A percentile compares a stretch with the other conserved stretches of the same genome.
Evolutionary conservation across 2,888 invertebrate genomes (phyloP).

Genomic region (Aelia acuminata): DNA sequence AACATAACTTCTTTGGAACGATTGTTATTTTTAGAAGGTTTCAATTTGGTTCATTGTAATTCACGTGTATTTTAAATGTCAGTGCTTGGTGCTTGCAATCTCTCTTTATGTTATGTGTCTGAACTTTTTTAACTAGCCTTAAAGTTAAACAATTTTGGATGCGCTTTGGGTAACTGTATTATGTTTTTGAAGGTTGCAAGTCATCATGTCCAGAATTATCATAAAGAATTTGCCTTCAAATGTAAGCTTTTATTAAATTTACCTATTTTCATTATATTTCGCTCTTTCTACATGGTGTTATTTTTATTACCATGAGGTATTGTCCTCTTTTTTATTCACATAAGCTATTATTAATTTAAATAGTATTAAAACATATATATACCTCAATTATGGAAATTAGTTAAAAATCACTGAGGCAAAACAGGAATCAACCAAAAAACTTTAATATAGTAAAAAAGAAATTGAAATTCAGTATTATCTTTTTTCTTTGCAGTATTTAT

Average conservation of each 20-base stretch:
- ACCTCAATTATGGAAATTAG: no score
- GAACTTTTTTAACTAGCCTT: not conserved
- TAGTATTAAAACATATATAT: no score
- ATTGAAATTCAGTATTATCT: no score
- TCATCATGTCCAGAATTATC: constrained; percentile 85
- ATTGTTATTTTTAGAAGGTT: not conserved
- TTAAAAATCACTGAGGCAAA: no score
- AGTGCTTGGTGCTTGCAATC: not conserved
- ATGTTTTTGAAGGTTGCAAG: not conserved
- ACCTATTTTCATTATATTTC: not conserved
- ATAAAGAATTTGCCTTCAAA: constrained; percentile 91
- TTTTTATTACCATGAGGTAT: no score
- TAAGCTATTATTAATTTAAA: no score
- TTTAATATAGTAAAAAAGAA: no score
- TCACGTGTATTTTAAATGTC: constrained; percentile 19
- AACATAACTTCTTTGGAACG: not conserved
- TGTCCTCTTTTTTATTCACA: no score
- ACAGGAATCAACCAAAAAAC: no score
- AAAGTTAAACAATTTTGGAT: not conserved
- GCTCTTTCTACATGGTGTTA: no score
- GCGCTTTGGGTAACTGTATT: not conserved
- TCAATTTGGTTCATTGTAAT: not conserved
- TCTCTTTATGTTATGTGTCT: not conserved
- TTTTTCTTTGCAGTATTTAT: no score
- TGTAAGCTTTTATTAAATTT: constrained; percentile 72